Evolutionary conservation across 2,888 invertebrate species (phyloP).

Genomic region (Pterobdella sp.): DNA sequence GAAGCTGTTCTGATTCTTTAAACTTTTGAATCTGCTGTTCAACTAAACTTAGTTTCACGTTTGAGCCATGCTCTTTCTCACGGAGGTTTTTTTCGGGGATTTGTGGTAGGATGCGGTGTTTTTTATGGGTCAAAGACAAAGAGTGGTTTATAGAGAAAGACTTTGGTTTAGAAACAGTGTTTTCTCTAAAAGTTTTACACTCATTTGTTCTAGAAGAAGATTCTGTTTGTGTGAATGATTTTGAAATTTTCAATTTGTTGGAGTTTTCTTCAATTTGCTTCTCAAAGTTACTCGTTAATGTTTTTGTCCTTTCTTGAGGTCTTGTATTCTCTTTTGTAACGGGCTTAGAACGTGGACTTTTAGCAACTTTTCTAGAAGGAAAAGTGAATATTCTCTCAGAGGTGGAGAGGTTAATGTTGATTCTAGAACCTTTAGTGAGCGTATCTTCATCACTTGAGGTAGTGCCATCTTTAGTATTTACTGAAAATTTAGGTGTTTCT

Average conservation of each 20-base stretch:
- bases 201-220: background rate
- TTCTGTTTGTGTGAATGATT: background rate
- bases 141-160: background rate
- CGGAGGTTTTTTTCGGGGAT: background rate
- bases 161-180: background rate
- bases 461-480: background rate
- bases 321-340: background rate
- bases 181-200: background rate
- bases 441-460: conserved; percentile 1
- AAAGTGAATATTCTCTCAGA: background rate
- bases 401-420: background rate
- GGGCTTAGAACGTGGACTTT: background rate
- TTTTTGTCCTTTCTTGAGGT: conserved; percentile 1
- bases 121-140: background rate
- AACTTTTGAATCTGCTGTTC: background rate
- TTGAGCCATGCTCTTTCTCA: background rate
- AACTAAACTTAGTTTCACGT: background rate
- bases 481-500: background rate
- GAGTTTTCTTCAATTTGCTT: background rate
- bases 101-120: background rate
- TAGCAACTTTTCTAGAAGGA: background rate
- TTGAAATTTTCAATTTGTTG: background rate
- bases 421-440: background rate
- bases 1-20: conserved; percentile 1
- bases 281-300: background rate